phyloP scores from a whole-genome alignment of 1,140 invertebrate species.

The Latrodectus geometricus region DNA sequence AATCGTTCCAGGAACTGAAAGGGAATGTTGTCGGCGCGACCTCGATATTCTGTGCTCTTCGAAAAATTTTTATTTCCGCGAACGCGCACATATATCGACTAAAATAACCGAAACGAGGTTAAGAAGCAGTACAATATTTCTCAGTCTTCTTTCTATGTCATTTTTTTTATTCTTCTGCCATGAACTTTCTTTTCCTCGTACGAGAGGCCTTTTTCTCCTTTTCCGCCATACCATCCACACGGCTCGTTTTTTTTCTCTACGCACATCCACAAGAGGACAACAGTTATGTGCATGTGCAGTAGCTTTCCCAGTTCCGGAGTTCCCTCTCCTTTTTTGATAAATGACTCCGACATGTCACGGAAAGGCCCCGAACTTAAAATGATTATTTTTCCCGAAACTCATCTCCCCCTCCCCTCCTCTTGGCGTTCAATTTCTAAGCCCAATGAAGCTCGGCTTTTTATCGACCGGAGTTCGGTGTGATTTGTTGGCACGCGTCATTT shows the following conservation, averaged over 20 bases:
- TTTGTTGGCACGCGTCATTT: no score
- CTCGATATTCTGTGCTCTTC: constrained; percentile 12
- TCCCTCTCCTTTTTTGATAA: not conserved
- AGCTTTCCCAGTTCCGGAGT: not conserved
- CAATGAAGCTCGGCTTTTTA: no score
- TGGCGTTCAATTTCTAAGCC: no score
- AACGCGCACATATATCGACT: constrained; percentile 12
- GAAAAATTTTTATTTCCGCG: constrained; percentile 23
- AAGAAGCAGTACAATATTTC: constrained; percentile 16
- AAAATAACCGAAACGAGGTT: constrained; percentile 40
- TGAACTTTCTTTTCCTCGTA: not conserved
- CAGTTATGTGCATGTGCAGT: no score
- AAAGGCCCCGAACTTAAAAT: not conserved
- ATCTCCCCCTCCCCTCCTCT: not conserved
- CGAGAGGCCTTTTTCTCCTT: not conserved
- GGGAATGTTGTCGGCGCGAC: not conserved
- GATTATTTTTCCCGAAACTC: not conserved
- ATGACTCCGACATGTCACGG: not conserved
- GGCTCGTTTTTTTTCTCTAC: not conserved
- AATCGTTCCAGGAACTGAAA: constrained; percentile 9
- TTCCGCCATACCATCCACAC: not conserved
- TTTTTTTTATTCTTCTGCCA: not conserved
- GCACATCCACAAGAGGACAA: no score
- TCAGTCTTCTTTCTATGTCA: not conserved
- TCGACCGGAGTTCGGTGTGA: no score